Evolutionary conservation across 2,113 vertebrate genomes (phyloP).

Genomic region (Glareola pratincola): DNA sequence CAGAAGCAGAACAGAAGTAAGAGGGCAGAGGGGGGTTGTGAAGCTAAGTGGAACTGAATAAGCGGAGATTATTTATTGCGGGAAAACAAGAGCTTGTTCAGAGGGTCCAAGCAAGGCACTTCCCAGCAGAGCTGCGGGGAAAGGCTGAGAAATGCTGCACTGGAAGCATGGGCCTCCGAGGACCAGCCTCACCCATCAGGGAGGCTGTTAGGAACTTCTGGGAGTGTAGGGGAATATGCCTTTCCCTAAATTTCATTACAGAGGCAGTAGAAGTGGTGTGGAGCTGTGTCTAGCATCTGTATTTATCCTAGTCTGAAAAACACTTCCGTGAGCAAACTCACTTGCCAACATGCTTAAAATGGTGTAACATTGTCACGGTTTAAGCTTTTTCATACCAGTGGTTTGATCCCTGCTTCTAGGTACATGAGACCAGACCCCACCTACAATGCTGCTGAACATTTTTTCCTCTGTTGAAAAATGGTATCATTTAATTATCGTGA

Average conservation of each 20-base stretch:
- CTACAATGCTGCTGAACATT: neutral
- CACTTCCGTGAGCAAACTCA: neutral
- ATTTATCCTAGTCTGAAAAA: neutral
- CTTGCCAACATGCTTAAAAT: neutral
- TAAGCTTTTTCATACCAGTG: neutral
- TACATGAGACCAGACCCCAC: neutral
- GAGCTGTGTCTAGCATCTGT: neutral
- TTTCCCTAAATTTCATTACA: neutral
- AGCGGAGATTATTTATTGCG: neutral
- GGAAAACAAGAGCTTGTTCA: neutral
- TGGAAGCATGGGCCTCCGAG: rapidly evolving
- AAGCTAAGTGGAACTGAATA: neutral
- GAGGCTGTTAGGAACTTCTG: neutral
- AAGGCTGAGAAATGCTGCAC: neutral
- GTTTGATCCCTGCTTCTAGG: neutral
- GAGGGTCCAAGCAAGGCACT: neutral
- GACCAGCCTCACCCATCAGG: neutral
- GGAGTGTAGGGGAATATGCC: neutral
- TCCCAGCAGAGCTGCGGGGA: neutral
- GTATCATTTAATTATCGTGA: neutral
- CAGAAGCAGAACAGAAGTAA: neutral
- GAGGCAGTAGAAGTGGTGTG: neutral
- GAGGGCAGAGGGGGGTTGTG: neutral
- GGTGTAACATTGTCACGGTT: neutral
- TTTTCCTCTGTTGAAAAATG: neutral